Base-by-base conservation (phyloP, 2,797 vertebrate species). In the Cossypha niveicapilla region DNA sequence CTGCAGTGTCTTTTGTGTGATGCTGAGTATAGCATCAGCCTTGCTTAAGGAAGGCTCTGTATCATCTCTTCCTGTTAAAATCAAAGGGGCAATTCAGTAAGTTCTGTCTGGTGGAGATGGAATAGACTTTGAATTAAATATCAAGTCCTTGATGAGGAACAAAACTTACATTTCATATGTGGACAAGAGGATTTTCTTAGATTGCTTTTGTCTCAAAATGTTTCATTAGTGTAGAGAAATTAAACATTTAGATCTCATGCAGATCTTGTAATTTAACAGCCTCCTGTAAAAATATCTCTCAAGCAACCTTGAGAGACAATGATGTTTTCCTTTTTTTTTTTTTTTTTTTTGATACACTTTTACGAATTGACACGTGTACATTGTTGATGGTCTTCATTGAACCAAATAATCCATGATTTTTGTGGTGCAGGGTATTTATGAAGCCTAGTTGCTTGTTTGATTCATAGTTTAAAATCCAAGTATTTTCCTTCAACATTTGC, bases 1-100 rank as follows among this genome's bases (percentile, higher is more conserved):
- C 86, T 95, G 93, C 90, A 81, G 90, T 82, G 89, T 92, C 83
- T 92, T 88, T 88, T 94, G 90, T 90, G 80, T 94, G 90, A 72
- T 1, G 27, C 77, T 39, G 66, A 93, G 86, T 67, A 48, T 80
- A 95, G 90, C 88, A 72, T 88, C 88, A 94, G 73, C 76, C 80
- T 91, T 92, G 81, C 85, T 94, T 95, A 79, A 94, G 78, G 53
- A 74, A 44, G 76, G 37, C 80, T 87, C 48, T 73, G 35, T 79
- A 53, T 88, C 67, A 75, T 82, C 71, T 76, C 77, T 88, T 93
- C 78, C 86, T 88, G 58, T 62, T 86, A 62, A 91, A 95, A 90
- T 86, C 85, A 60, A 86, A 94, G 85, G 42, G 48, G 63, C 54
- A 68, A 57, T 93, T 90, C 56, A 51, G 50, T 76, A 75, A 84